These are phyloP conservation scores for Globodera rostochiensis DNA, from an alignment of 1,140 invertebrate species.

Conservation along the genomic window DNA sequence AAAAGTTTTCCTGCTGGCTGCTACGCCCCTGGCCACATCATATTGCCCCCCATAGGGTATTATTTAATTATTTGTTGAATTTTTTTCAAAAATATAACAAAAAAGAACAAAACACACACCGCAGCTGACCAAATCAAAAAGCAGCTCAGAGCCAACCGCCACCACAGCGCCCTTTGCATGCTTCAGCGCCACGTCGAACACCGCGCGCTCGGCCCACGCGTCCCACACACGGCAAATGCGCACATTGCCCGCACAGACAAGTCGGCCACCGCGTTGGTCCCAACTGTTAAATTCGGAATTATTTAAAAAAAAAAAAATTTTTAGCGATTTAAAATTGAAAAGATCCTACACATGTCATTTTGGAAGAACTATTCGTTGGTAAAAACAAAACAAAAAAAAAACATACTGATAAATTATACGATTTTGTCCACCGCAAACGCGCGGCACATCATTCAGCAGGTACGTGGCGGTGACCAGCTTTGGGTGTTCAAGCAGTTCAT, in stretches of 20 bases:
- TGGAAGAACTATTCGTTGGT: too few species aligned
- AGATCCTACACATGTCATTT: too few species aligned
- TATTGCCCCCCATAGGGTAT: too few species aligned
- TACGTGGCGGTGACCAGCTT: constrained; percentile 57
- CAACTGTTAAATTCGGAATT: constrained; percentile 44
- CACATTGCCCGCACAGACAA: constrained; percentile 57
- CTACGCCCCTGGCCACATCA: too few species aligned
- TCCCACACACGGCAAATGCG: constrained; percentile 58
- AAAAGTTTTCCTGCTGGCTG: too few species aligned
- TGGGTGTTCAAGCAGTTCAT: constrained; percentile 33
- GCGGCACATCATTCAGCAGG: constrained; percentile 51
- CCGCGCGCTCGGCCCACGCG: constrained; percentile 48
- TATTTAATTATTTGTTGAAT: too few species aligned
- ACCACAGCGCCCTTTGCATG: constrained; percentile 44
- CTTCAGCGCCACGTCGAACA: constrained; percentile 36
- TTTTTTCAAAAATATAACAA: too few species aligned
- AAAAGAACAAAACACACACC: constrained; percentile 37
- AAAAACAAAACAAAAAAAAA: background rate
- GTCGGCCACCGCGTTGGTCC: constrained; percentile 54
- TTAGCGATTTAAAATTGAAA: background rate
- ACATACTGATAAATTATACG: constrained; percentile 57
- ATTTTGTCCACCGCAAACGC: constrained; percentile 45
- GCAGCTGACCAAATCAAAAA: constrained; percentile 37
- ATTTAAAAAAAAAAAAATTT: background rate
- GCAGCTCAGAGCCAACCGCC: constrained; percentile 41